Percentiles rank a stretch among this genome's conserved stretches.
phyloP scores from a whole-genome alignment of 2,113 vertebrate genomes.

The Sterna hirundo region DNA sequence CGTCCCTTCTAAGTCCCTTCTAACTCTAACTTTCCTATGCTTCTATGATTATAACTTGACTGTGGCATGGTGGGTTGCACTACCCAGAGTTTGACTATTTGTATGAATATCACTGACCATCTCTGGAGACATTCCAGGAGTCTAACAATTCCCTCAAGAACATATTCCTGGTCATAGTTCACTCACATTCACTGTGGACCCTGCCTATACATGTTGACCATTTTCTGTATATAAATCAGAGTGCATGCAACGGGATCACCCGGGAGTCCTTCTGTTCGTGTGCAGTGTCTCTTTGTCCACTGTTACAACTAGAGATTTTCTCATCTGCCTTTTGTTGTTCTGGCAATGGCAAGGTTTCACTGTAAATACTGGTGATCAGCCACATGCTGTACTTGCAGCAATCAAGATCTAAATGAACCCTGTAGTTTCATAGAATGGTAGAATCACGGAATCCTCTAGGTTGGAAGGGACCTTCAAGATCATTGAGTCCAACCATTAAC shows the following conservation, averaged over 20 bases:
- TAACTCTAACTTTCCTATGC: not conserved
- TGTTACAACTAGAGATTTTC: not conserved
- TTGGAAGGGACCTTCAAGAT: not conserved
- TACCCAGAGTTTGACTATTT: not conserved
- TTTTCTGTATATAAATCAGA: not conserved
- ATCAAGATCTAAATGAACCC: not conserved
- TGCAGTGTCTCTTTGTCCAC: not conserved
- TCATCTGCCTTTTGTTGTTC: not conserved
- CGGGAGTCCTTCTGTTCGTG: not conserved
- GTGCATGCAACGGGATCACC: not conserved
- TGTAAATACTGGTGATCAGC: fast-evolving
- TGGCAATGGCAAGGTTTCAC: not conserved
- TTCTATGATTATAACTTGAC: not conserved
- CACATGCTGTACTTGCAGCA: not conserved
- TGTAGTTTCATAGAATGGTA: not conserved
- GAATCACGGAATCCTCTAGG: not conserved
- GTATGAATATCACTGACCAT: not conserved
- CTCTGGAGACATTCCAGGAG: not conserved
- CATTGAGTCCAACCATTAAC: not conserved
- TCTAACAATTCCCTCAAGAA: not conserved
- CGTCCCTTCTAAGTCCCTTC: not conserved
- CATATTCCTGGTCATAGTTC: not conserved
- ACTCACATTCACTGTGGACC: not conserved
- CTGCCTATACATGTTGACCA: not conserved
- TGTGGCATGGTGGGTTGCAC: not conserved